Evolutionary conservation across 2,113 vertebrate genomes (phyloP).

Genomic region (Cercocebus atys): DNA sequence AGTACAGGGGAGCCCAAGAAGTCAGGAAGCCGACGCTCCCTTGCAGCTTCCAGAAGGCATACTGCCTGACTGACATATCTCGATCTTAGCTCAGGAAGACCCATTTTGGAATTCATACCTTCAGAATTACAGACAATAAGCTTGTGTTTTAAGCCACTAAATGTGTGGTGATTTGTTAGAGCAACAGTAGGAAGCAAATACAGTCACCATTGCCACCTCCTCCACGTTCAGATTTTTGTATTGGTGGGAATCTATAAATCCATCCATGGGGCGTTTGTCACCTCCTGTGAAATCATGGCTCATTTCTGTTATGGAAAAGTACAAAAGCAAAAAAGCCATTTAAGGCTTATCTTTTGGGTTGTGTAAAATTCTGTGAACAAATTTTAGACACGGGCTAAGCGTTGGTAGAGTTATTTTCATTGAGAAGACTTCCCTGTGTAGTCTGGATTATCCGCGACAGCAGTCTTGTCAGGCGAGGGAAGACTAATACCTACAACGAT

Average conservation of each 20-base stretch:
- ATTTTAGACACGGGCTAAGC: background rate
- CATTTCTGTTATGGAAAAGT: background rate
- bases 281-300: background rate
- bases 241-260: background rate
- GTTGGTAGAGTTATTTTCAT: background rate
- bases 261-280: background rate
- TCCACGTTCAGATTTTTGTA: background rate
- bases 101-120: background rate
- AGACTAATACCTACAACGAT: background rate
- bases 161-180: background rate
- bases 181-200: background rate
- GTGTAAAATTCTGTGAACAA: background rate
- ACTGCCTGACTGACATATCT: no score
- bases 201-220: background rate
- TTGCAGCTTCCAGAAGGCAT: background rate
- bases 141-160: background rate
- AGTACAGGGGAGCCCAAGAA: background rate
- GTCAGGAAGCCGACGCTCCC: background rate
- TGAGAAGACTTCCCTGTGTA: background rate
- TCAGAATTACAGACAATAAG: background rate
- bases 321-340: background rate
- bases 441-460: background rate
- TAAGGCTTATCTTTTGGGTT: background rate
- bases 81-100: background rate
- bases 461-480: constrained; percentile 15